Percentiles rank a stretch among this genome's conserved stretches.
These are phyloP conservation scores for Autographa pulchrina DNA, from an alignment of 2,888 invertebrate species.

Conservation along the genomic window DNA sequence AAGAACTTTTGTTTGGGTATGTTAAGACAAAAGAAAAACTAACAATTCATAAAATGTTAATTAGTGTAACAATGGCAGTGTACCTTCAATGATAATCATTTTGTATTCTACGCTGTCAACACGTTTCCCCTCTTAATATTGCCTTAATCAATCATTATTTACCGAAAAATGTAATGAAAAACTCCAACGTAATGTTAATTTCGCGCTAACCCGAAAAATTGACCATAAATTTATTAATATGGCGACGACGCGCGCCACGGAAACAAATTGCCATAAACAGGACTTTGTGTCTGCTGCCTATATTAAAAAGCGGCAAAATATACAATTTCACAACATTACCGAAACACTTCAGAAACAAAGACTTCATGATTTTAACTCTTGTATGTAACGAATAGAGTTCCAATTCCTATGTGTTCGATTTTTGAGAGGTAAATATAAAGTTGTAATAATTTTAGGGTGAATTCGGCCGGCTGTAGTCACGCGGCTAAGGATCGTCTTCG, in stretches of 20 bases:
- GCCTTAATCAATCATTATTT: slow-evolving; percentile 28
- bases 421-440: slow-evolving; percentile 38
- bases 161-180: slow-evolving; percentile 41
- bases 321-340: slow-evolving; percentile 55
- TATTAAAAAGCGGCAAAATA: slow-evolving; percentile 81
- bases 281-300: slow-evolving; percentile 74
- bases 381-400: slow-evolving; percentile 38
- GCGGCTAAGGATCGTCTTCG: slow-evolving; percentile 78
- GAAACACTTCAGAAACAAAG: slow-evolving; percentile 13
- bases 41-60: neutral
- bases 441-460: slow-evolving; percentile 65
- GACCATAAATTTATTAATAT: slow-evolving; percentile 82
- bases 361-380: slow-evolving; percentile 23
- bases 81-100: too few relatives aligned
- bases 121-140: neutral
- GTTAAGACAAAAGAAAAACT: neutral
- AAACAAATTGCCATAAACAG: slow-evolving; percentile 77
- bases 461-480: slow-evolving; percentile 70
- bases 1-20: too few relatives aligned
- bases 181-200: slow-evolving; percentile 63
- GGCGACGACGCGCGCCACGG: slow-evolving; percentile 69
- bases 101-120: neutral
- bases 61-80: too few relatives aligned
- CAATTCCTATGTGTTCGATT: slow-evolving; percentile 26
- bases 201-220: slow-evolving; percentile 65